These are phyloP conservation scores for Lophura swinhoii DNA, from an alignment of 2,797 vertebrate genomes.

Conservation along the genomic window DNA sequence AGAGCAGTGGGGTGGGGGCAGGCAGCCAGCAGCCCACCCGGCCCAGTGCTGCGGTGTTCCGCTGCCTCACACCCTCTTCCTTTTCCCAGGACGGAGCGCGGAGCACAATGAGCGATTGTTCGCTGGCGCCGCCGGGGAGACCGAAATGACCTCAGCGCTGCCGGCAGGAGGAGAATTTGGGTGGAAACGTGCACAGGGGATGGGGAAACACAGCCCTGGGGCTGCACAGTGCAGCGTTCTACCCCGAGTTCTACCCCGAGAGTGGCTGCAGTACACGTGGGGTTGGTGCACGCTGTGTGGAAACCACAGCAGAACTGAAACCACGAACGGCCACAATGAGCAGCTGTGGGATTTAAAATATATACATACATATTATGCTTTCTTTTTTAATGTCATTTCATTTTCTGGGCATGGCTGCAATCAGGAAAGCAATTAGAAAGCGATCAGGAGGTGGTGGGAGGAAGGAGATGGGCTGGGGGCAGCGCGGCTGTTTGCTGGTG, in stretches of 20 bases:
- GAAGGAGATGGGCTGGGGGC: not conserved
- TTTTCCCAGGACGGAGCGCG: not conserved
- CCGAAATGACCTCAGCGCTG: not conserved
- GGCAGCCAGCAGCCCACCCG: not conserved
- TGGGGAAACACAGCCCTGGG: not conserved
- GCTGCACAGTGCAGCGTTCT: rapidly evolving
- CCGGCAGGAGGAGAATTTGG: not conserved
- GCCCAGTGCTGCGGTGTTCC: rapidly evolving
- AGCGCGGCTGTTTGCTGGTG: not conserved
- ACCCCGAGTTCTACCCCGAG: not conserved
- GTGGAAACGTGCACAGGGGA: not conserved
- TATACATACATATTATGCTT: too few species aligned
- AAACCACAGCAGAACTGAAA: not conserved
- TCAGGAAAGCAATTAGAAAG: not conserved
- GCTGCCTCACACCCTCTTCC: not conserved
- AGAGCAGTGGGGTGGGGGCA: rapidly evolving
- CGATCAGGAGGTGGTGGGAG: not conserved
- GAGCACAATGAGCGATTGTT: conserved; percentile 50
- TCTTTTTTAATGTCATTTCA: not conserved
- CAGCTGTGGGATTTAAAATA: too few species aligned
- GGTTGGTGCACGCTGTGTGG: not conserved
- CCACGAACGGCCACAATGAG: not conserved
- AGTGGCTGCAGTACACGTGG: not conserved
- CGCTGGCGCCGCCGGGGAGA: not conserved
- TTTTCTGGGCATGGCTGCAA: not conserved